Evolutionary conservation across 1,140 invertebrate genomes (phyloP), one percentile per base, ranked within the genome.

Genomic region (Drosophila pseudoananassae): DNA sequence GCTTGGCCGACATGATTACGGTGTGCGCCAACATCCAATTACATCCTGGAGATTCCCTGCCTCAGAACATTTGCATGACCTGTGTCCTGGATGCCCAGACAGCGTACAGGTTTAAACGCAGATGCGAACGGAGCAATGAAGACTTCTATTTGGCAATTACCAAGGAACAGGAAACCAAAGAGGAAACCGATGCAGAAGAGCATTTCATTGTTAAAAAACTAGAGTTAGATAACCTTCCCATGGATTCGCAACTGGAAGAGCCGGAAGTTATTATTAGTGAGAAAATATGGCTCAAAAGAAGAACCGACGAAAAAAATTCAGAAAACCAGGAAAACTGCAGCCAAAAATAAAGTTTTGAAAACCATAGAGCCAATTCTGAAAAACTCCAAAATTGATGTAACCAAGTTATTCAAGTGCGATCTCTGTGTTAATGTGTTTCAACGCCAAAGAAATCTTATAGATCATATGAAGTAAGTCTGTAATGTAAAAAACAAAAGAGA

Each of bases 61-160:
- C 66, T 0, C 64, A 70, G 15, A 69, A 70, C 12, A 70, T 69
- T 4, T 70, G 66, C 52, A 43, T 49, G 38, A 20, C 65, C n/a
- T 70, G 66, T 14, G 14, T 69, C 6, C 46, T 69, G 25, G 64
- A 69, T 3, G 64, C 66, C 9, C 52, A 56, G 12, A 43, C 33
- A 7, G 33, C 66, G 2, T 70, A 57, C 23, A 54, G 64, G 14
- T 70, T 70, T 12, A 70, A 70, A 20, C 64, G 45, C 1, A 33
- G 45, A 15, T 70, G 66, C 27, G 66, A 70, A 12, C 33, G 31
- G 15, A 70, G 45, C 51, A 25, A 70, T 17, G 25, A 36, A 12
- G 29, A 70, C 10, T 69, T 57, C 20, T 69, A 17, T 9, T 12
- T 27, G 25, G 45, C 27, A 6, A 33, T 70, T 10, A 17, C 12